Evolutionary conservation across 2,888 invertebrate species (phyloP).

Genomic region (Nyleta sp.): DNA sequence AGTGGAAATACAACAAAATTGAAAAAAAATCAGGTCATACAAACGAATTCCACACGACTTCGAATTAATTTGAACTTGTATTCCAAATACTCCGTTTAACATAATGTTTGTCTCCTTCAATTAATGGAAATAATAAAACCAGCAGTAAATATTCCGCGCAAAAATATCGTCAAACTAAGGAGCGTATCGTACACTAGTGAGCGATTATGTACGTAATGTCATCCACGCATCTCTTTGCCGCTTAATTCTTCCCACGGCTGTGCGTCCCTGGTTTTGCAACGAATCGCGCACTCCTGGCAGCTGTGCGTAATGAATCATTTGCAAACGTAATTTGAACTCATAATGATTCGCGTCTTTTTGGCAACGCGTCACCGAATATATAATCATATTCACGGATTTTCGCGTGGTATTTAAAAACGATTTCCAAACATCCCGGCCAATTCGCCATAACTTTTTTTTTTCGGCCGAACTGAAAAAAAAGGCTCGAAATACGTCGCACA

Average conservation of each 20-base stretch:
- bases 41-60: too few species aligned
- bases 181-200: constrained; percentile 32
- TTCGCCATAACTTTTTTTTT: too few species aligned
- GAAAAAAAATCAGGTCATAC: too few species aligned
- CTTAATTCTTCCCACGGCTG: constrained; percentile 39
- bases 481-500: constrained; percentile 1
- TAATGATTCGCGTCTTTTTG: constrained; percentile 57
- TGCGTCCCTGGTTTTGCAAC: constrained; percentile 56
- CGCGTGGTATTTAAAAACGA: not conserved
- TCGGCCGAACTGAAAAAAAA: too few species aligned
- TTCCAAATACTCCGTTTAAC: too few species aligned
- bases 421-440: not conserved
- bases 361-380: constrained; percentile 61
- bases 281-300: constrained; percentile 40
- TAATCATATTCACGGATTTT: constrained; percentile 35
- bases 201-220: constrained; percentile 18
- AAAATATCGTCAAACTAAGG: constrained; percentile 36
- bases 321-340: constrained; percentile 58
- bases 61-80: too few species aligned
- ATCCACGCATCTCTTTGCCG: constrained; percentile 19
- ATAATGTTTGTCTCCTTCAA: not conserved
- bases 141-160: not conserved
- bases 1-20: too few species aligned
- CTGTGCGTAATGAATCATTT: constrained; percentile 56
- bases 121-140: not conserved